Evolutionary conservation across 2,113 vertebrate genomes (phyloP).

Genomic region (Dascyllus trimaculatus): DNA sequence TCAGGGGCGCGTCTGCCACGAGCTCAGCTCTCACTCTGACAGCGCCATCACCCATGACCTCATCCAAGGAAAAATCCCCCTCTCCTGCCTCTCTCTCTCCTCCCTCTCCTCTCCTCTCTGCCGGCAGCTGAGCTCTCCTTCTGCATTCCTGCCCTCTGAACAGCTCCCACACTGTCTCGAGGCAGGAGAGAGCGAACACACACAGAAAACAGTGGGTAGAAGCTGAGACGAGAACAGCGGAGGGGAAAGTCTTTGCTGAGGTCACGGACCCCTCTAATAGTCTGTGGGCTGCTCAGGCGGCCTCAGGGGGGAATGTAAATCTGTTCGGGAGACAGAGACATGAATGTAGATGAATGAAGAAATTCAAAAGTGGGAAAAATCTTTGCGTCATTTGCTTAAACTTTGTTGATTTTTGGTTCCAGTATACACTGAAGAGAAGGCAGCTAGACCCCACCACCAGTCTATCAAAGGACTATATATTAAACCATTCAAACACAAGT

Average conservation of each 20-base stretch:
- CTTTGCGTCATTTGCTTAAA: constrained; percentile 37
- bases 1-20: constrained; percentile 78
- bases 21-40: constrained; percentile 68
- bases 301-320: constrained; percentile 49
- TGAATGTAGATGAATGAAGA: constrained; percentile 64
- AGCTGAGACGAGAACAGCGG: constrained; percentile 45
- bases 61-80: constrained; percentile 85
- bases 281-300: constrained; percentile 56
- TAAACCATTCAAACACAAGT: constrained; percentile 19
- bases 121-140: constrained; percentile 62
- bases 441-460: constrained; percentile 26
- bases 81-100: constrained; percentile 56
- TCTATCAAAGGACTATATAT: constrained; percentile 20
- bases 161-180: constrained; percentile 80
- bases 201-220: constrained; percentile 63
- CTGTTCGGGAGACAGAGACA: constrained; percentile 51
- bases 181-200: constrained; percentile 61
- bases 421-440: constrained; percentile 25
- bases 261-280: constrained; percentile 73
- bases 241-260: constrained; percentile 68
- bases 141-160: constrained; percentile 81
- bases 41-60: constrained; percentile 82
- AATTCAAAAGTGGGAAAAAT: constrained; percentile 52
- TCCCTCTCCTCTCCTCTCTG: constrained; percentile 54
- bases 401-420: constrained; percentile 29